Conservation (phyloP, 2,888 invertebrate genomes). For the Drosophila merina region DNA sequence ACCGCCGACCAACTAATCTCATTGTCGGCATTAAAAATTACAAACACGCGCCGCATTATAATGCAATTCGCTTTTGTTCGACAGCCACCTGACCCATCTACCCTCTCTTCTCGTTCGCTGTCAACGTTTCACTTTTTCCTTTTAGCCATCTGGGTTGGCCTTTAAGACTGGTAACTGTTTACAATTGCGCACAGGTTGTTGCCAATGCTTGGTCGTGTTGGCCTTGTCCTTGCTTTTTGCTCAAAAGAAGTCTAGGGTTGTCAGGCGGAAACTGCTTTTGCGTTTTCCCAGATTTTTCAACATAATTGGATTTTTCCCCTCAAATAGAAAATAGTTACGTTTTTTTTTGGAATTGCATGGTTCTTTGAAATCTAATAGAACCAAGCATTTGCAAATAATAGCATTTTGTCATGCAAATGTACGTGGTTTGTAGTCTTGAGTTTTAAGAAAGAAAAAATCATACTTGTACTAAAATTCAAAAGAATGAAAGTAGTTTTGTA, state of each 20-base stretch:
- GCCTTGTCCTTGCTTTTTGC: constrained; percentile 18
- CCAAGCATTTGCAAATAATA: background rate
- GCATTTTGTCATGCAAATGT: constrained; percentile 6
- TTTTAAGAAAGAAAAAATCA: background rate
- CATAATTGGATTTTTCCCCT: constrained; percentile 25
- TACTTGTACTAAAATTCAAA: background rate
- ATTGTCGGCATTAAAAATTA: constrained; percentile 48
- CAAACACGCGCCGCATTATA: constrained; percentile 42
- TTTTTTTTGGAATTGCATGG: background rate
- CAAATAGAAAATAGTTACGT: constrained; percentile 24
- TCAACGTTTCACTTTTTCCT: constrained; percentile 4
- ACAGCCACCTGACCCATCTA: constrained; percentile 29
- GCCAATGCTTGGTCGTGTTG: constrained; percentile 8
- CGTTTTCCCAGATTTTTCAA: constrained; percentile 14
- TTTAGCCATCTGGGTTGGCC: constrained; percentile 5
- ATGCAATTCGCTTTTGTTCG: constrained; percentile 44
- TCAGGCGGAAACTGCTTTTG: constrained; percentile 12
- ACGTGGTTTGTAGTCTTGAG: background rate
- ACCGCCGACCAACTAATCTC: constrained; percentile 30
- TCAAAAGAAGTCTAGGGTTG: constrained; percentile 5
- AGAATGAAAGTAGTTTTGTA: too few species aligned
- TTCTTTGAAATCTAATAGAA: background rate
- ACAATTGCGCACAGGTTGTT: constrained; percentile 38
- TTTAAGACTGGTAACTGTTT: constrained; percentile 18
- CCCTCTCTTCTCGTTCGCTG: background rate